Evolutionary conservation across 2,797 vertebrate genomes (phyloP).

Genomic region (Siniperca undulata): DNA sequence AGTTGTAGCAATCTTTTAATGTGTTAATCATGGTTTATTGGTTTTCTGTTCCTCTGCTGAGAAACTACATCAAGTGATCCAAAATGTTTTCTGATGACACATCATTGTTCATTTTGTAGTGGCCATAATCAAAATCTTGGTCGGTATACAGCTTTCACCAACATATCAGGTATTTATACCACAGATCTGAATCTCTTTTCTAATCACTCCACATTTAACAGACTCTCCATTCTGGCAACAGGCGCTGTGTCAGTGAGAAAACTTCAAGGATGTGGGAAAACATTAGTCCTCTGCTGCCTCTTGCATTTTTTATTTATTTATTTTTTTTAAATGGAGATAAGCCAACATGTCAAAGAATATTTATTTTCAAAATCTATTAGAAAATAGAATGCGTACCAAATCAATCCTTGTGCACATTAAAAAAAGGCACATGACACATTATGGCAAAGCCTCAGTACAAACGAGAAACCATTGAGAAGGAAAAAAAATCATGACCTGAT

Average conservation of each 20-base stretch:
- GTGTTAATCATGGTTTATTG: background rate
- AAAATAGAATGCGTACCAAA: no score
- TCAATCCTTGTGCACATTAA: background rate
- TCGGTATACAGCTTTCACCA: no score
- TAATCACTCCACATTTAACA: background rate
- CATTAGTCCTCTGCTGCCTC: background rate
- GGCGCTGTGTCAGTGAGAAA: background rate
- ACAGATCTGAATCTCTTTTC: background rate
- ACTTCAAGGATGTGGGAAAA: background rate
- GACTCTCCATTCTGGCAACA: background rate
- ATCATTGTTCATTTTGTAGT: no score
- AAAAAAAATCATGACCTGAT: no score
- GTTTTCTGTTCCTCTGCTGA: background rate
- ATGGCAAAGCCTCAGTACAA: no score
- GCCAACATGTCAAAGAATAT: background rate
- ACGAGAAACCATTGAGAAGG: no score
- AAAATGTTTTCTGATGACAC: background rate
- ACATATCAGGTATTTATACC: no score
- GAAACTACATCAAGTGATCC: background rate
- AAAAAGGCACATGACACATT: no score
- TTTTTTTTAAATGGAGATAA: background rate
- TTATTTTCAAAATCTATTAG: no score
- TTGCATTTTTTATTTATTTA: background rate
- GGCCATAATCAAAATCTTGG: no score
- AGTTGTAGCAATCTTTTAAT: background rate